These are phyloP conservation scores for Eulemur coronatus DNA, from an alignment of 2,797 vertebrate species.

Conservation along the genomic window DNA sequence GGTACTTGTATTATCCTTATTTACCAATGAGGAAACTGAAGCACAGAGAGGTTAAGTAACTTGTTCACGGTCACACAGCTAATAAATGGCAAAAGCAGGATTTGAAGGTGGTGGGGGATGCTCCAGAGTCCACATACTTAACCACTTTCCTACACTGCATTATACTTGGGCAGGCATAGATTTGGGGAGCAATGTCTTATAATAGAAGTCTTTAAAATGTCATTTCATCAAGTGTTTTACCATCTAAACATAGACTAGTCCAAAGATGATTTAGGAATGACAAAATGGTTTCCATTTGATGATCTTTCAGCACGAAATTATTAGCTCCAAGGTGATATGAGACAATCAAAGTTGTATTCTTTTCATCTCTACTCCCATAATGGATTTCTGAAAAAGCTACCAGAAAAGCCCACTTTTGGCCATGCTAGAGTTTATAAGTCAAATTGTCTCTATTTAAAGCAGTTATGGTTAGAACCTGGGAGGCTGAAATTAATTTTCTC, in stretches of 20 bases:
- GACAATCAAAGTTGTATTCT: neutral
- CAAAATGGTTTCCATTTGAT: neutral
- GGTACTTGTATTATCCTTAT: neutral
- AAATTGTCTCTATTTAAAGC: neutral
- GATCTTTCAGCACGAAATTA: neutral
- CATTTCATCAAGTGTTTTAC: neutral
- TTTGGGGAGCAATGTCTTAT: neutral
- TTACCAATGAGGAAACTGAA: neutral
- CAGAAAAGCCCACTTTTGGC: neutral
- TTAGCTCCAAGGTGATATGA: neutral
- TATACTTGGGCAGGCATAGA: neutral
- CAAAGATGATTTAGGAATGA: neutral
- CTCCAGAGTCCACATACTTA: neutral
- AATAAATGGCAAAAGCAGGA: neutral
- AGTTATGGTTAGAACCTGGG: neutral
- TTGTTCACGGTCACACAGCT: neutral
- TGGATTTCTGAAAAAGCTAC: neutral
- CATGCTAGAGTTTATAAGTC: neutral
- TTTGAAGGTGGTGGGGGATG: neutral
- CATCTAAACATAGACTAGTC: neutral
- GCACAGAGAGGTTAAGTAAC: neutral
- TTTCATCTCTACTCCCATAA: neutral
- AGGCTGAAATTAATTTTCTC: neutral
- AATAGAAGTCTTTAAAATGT: neutral
- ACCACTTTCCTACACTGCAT: neutral